Conservation (phyloP, 2,888 invertebrate genomes). For the Pseudeuparius sepicola region DNA sequence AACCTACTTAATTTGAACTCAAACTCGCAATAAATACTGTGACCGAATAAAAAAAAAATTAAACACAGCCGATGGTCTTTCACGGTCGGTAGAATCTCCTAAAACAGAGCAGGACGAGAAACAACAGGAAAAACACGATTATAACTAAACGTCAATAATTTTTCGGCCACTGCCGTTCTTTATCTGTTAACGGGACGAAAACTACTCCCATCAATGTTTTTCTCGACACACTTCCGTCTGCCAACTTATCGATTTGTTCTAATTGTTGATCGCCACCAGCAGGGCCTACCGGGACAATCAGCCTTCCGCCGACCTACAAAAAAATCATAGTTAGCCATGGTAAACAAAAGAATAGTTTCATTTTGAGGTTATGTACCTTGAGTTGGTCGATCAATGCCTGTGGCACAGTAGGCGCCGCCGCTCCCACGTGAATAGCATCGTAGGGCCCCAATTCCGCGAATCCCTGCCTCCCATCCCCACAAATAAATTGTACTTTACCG, state of each 20-base stretch:
- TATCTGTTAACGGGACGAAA: conserved; percentile 92
- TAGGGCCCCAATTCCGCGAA: conserved; percentile 67
- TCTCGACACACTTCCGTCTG: conserved; percentile 64
- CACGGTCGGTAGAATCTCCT: no score
- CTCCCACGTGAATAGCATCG: conserved; percentile 90
- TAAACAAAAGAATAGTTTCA: conserved; percentile 1
- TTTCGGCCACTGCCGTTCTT: conserved; percentile 56
- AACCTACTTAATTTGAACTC: no score
- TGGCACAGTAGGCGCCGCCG: conserved; percentile 72
- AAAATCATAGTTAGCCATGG: conserved; percentile 6
- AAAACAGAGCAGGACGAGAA: conserved; percentile 15
- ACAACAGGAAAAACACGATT: conserved; percentile 16
- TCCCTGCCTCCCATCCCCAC: conserved; percentile 86
- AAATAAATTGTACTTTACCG: conserved; percentile 59
- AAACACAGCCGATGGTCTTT: no score
- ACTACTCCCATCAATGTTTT: conserved; percentile 88
- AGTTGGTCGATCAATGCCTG: conserved; percentile 73
- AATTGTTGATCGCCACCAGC: conserved; percentile 79
- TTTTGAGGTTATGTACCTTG: conserved; percentile 52
- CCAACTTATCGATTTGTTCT: conserved; percentile 79
- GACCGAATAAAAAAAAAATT: no score
- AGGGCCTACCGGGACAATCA: conserved; percentile 85
- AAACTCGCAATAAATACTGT: no score
- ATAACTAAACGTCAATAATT: conserved; percentile 34
- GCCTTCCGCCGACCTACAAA: conserved; percentile 65